These are phyloP conservation scores for Heliconius nattereri DNA, from an alignment of 1,140 invertebrate species.

Conservation along the genomic window DNA sequence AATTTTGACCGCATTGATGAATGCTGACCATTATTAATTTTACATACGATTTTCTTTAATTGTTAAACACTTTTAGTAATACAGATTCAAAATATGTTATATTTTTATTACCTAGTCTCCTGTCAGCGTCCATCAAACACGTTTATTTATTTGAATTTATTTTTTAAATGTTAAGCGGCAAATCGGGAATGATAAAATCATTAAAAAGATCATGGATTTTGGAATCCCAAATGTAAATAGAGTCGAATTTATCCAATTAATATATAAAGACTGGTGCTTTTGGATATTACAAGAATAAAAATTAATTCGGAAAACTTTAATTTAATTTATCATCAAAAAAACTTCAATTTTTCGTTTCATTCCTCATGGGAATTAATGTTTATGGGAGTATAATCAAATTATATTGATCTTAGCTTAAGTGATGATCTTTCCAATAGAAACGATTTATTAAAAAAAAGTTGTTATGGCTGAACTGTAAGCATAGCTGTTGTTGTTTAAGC, in stretches of 20 bases:
- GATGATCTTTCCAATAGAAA: constrained; percentile 71
- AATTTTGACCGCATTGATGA: constrained; percentile 47
- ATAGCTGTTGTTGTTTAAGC: background rate
- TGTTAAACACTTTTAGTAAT: background rate
- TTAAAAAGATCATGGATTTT: constrained; percentile 12
- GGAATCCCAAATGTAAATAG: constrained; percentile 31
- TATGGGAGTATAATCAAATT: constrained; percentile 65
- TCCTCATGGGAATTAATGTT: constrained; percentile 79
- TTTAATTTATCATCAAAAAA: constrained; percentile 52
- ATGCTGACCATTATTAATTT: constrained; percentile 36
- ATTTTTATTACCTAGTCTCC: background rate
- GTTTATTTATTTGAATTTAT: constrained; percentile 22
- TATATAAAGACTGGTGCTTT: constrained; percentile 69
- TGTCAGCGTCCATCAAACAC: constrained; percentile 41
- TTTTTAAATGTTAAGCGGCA: constrained; percentile 28
- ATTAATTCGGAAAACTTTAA: constrained; percentile 41
- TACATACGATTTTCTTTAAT: background rate
- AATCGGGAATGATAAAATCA: constrained; percentile 37
- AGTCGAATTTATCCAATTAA: constrained; percentile 33
- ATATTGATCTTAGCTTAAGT: constrained; percentile 74
- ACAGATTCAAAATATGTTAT: background rate
- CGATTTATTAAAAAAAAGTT: constrained; percentile 5
- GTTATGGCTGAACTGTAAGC: background rate
- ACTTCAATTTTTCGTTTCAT: constrained; percentile 78
- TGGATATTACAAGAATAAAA: constrained; percentile 68